These are phyloP conservation scores for Tuta absoluta DNA, from an alignment of 2,888 invertebrate species.

Conservation along the genomic window DNA sequence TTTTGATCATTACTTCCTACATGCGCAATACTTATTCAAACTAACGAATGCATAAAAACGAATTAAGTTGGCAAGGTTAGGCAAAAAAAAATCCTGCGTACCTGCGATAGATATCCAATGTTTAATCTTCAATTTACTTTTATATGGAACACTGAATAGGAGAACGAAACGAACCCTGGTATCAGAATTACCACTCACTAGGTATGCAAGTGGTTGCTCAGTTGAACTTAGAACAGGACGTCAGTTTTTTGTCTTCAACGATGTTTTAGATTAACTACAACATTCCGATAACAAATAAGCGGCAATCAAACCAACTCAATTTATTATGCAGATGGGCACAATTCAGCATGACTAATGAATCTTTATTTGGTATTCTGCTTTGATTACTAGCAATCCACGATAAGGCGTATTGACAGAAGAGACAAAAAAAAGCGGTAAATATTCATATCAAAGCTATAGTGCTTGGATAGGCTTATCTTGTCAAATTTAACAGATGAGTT, in stretches of 20 bases:
- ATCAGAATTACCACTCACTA: too few species aligned
- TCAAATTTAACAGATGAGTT: too few species aligned
- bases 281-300: background rate
- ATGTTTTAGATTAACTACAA: background rate
- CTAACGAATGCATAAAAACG: background rate
- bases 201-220: too few species aligned
- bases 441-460: too few species aligned
- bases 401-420: background rate
- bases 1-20: background rate
- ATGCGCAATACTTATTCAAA: constrained; percentile 6
- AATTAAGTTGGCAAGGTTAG: background rate
- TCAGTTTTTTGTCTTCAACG: too few species aligned
- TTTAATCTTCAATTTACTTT: too few species aligned
- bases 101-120: too few species aligned
- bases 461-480: too few species aligned
- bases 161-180: too few species aligned
- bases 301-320: constrained; percentile 10
- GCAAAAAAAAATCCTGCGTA: background rate
- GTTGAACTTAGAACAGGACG: too few species aligned
- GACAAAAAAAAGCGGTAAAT: too few species aligned
- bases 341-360: constrained; percentile 23
- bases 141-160: too few species aligned
- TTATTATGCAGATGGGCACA: constrained; percentile 20
- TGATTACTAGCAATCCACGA: constrained; percentile 26
- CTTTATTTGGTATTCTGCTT: constrained; percentile 30